Percentiles rank a stretch among this genome's conserved stretches.
Conservation (phyloP, 2,888 invertebrate species). For the Ochropleura plecta region DNA sequence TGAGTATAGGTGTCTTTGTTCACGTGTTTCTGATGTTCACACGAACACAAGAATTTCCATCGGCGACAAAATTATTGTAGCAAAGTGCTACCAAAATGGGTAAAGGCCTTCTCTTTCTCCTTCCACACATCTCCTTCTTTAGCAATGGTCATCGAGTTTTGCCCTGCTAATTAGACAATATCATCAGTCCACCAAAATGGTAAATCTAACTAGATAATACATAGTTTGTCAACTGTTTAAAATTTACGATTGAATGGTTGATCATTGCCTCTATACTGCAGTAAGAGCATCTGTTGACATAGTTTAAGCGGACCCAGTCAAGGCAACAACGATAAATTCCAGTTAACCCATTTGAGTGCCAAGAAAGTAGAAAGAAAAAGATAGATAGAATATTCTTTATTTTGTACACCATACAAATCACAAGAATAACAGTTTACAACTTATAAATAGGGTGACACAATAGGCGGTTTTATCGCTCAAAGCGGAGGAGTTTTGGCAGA, state of each 20-base stretch:
- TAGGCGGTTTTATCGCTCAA: too few species aligned
- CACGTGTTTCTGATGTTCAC: neutral
- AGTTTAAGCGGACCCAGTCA: neutral
- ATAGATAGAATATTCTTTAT: too few species aligned
- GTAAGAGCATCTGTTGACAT: neutral
- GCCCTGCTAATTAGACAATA: too few species aligned
- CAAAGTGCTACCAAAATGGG: too few species aligned
- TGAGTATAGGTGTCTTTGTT: neutral
- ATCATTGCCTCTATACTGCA: slow-evolving; percentile 1
- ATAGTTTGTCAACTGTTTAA: slow-evolving; percentile 3
- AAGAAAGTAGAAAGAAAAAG: neutral
- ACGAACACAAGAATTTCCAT: neutral
- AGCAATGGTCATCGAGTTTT: too few species aligned
- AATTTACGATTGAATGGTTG: neutral
- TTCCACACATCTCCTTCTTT: too few species aligned
- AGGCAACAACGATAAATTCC: neutral
- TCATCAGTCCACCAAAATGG: too few species aligned
- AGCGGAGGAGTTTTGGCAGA: neutral
- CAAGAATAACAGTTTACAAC: too few species aligned
- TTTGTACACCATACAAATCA: too few species aligned
- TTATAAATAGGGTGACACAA: too few species aligned
- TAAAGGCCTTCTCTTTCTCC: too few species aligned
- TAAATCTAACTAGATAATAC: too few species aligned
- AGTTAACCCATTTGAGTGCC: neutral
- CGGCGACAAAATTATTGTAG: neutral